A percentile compares a stretch with the other conserved stretches of the same genome.
Conservation (phyloP, 2,797 vertebrate genomes). For the Dallia pectoralis region DNA sequence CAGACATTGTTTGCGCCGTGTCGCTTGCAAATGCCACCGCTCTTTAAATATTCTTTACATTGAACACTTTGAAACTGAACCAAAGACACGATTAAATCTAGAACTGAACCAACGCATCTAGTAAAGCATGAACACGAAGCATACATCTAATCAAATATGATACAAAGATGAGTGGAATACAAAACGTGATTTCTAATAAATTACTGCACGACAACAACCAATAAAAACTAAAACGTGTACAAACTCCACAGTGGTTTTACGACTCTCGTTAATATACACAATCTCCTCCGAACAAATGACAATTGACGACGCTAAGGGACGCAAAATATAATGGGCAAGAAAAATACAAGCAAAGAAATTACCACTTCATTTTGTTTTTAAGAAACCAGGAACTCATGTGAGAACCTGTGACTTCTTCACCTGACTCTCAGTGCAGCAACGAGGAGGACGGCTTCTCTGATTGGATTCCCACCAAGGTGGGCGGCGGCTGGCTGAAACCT, state of each 20-base stretch:
- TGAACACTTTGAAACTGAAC: neutral
- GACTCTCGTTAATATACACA: slow-evolving; percentile 25
- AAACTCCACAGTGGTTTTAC: slow-evolving; percentile 8
- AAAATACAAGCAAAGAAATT: neutral
- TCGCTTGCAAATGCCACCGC: neutral
- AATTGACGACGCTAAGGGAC: neutral
- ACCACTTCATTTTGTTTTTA: neutral
- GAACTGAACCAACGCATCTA: neutral
- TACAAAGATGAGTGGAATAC: neutral
- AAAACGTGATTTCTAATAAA: slow-evolving; percentile 38
- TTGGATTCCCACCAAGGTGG: slow-evolving; percentile 83
- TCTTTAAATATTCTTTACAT: neutral
- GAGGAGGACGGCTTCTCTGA: slow-evolving; percentile 83
- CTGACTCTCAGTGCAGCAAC: slow-evolving; percentile 82
- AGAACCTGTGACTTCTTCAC: too few species aligned
- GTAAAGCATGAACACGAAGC: neutral
- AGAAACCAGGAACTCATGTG: too few species aligned
- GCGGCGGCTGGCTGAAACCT: slow-evolving; percentile 72
- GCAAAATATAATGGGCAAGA: neutral
- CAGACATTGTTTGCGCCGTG: neutral
- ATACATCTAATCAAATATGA: neutral
- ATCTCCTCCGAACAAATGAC: slow-evolving; percentile 1
- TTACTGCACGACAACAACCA: slow-evolving; percentile 25
- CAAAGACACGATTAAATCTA: neutral
- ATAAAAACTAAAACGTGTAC: slow-evolving; percentile 38